These are phyloP conservation scores for Pseudochirops corinnae DNA, from an alignment of 2,797 vertebrate species.

Conservation along the genomic window DNA sequence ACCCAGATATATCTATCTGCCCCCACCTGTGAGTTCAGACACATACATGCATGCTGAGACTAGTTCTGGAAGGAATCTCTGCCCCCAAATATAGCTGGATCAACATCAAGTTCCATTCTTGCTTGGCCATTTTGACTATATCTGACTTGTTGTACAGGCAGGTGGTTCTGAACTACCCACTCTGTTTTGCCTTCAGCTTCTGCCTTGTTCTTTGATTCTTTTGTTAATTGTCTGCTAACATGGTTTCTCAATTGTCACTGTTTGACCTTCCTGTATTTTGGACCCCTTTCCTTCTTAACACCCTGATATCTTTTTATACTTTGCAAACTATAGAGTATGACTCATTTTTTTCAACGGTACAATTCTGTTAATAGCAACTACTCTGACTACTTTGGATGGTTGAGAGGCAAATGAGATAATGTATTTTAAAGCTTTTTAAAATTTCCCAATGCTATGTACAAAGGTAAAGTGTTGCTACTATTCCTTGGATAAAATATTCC, in stretches of 20 bases:
- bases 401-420: neutral
- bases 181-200: neutral
- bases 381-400: neutral
- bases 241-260: neutral
- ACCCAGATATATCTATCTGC: neutral
- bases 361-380: neutral
- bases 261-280: neutral
- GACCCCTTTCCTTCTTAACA: neutral
- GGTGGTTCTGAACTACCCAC: neutral
- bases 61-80: neutral
- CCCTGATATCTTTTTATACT: neutral
- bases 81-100: neutral
- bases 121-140: neutral
- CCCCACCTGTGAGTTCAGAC: neutral
- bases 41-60: neutral
- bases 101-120: neutral
- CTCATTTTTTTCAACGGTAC: neutral
- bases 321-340: neutral
- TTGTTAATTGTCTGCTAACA: neutral
- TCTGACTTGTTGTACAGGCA: neutral
- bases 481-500: constrained; percentile 15
- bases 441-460: neutral
- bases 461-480: constrained; percentile 19
- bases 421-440: neutral
- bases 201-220: neutral